Evolutionary conservation across 1,140 invertebrate genomes (phyloP).

Genomic region (Sarcophaga peregrina): DNA sequence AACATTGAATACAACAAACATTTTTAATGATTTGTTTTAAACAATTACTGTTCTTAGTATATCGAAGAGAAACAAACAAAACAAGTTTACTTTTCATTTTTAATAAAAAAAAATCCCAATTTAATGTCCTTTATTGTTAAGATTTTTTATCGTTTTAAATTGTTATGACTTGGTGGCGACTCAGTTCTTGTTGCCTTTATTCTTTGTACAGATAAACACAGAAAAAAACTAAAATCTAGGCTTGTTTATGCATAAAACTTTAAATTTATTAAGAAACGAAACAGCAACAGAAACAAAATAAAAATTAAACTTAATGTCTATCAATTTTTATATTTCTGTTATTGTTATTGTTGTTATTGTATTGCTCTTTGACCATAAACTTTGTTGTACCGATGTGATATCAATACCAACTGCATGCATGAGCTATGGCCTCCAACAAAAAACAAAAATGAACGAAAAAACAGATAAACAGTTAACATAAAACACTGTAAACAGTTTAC

Average conservation of each 20-base stretch:
- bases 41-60: neutral
- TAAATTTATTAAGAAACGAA: neutral
- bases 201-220: neutral
- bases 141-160: neutral
- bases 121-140: neutral
- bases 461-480: neutral
- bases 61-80: neutral
- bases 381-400: neutral
- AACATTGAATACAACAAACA: too few species aligned
- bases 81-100: neutral
- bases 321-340: slow-evolving; percentile 27
- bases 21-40: neutral
- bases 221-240: neutral
- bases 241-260: neutral
- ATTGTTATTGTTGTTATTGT: neutral
- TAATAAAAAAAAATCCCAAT: neutral
- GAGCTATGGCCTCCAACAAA: neutral
- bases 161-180: neutral
- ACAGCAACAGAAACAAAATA: too few species aligned
- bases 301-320: slow-evolving; percentile 1
- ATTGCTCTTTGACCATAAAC: slow-evolving; percentile 26
- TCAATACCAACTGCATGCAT: slow-evolving; percentile 18
- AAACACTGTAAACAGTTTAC: neutral
- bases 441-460: neutral
- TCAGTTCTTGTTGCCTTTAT: neutral